phyloP scores from a whole-genome alignment of 30 jellyfish, hydroid and myxozoan species.

The Aurelia sp. region DNA sequence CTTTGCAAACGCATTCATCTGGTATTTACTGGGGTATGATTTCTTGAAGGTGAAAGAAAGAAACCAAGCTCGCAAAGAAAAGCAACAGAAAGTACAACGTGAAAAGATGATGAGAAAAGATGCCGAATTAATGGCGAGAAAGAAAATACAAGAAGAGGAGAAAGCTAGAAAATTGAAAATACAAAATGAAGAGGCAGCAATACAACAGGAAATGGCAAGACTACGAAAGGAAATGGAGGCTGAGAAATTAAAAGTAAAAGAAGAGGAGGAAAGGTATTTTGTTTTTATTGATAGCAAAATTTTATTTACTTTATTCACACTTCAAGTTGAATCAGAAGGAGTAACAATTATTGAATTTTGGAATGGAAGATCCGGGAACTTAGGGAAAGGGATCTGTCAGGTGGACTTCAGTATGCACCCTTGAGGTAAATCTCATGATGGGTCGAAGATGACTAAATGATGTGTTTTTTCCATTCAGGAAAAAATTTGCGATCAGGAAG shows the following conservation, averaged over 20 bases:
- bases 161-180: slow-evolving; percentile 48
- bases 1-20: no score
- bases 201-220: slow-evolving; percentile 80
- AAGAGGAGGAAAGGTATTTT: slow-evolving; percentile 64
- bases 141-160: slow-evolving; percentile 79
- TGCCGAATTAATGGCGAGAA: slow-evolving; percentile 73
- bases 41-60: slow-evolving; percentile 70
- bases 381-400: no score
- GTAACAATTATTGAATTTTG: no score
- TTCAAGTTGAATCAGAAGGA: no score
- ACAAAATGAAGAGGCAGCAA: slow-evolving; percentile 80
- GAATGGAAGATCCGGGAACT: no score
- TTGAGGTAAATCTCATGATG: no score
- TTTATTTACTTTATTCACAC: no score
- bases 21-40: no score
- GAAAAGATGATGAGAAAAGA: slow-evolving; percentile 65
- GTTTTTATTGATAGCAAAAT: no score
- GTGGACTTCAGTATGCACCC: no score
- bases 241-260: slow-evolving; percentile 51
- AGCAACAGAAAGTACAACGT: slow-evolving; percentile 20
- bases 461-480: slow-evolving; percentile 25
- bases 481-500: slow-evolving; percentile 47
- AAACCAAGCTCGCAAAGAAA: slow-evolving; percentile 57
- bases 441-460: background rate
- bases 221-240: slow-evolving; percentile 90